Evolutionary conservation across 1,140 invertebrate genomes (phyloP), one percentile per base, ranked within the genome.

Genomic region (Parapsyche elsis): DNA sequence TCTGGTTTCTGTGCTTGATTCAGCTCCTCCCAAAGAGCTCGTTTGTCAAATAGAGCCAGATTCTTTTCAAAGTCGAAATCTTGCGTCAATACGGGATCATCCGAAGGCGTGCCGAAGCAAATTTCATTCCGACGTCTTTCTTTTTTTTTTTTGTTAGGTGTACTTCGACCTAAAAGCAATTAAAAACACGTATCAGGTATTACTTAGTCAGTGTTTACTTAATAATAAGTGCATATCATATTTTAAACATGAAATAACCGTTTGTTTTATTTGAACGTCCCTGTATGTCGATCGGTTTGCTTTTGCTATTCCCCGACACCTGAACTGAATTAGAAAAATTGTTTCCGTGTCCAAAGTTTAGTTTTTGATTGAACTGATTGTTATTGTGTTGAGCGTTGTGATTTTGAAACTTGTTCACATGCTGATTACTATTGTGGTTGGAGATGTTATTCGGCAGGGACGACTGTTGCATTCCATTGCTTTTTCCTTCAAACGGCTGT

Each of bases 31-130:
- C 92, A 94, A 79, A 92, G 89, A 59, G 92, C 93, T 87, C 93
- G 91, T 88, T 98, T 98, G 88, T 97, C 94, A 88, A 97, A 97
- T 24, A 98, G 88, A 10, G 95, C 95, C 19, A 97, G 89, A 90
- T 97, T 97, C 81, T 95, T 96, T 86, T 97, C 96, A 91, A 98
- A 97, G 90, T 97, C 96, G 91, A 97, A 98, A 83, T 96, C 95
- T 85, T 95, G 91, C 80, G 90, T 87, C 53, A 89, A 84, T 12
- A 90, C 87, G 7, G 86, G 87, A 79, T 89, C 87, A 75, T 90
- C 89, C 0, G 88, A 85, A n/a, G 88, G 86, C 0, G 87, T 87
- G 9, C 90, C 90, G 85, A 91, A 92, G 85, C 89, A 90, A 26
- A 87, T 89, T 84, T 91, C 90, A 81, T 88, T 88, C 45, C 86